A percentile compares a stretch with the other conserved stretches of the same genome.
Conservation (phyloP, 2,113 vertebrate genomes). For the Balaeniceps rex region DNA sequence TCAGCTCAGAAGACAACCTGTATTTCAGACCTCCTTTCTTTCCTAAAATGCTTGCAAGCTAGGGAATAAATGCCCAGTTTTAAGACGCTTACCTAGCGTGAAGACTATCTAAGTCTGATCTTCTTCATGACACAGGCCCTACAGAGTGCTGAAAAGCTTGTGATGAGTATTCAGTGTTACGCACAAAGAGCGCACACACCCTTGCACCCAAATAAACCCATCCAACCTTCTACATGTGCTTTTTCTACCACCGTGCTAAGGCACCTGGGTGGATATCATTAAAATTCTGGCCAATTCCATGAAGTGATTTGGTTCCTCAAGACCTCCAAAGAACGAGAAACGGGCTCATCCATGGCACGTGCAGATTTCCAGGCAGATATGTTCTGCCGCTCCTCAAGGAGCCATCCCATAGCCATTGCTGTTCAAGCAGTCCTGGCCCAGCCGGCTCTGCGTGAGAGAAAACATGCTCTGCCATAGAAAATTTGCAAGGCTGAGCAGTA, state of each 20-base stretch:
- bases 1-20: neutral
- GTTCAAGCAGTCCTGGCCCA: neutral
- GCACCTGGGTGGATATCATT: neutral
- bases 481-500: neutral
- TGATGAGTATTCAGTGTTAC: neutral
- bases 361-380: neutral
- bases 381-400: neutral
- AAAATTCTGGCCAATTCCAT: neutral
- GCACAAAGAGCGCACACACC: neutral
- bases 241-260: neutral
- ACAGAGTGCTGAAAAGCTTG: neutral
- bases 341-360: accelerated
- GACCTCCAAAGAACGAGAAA: neutral
- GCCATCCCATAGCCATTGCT: neutral
- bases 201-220: neutral
- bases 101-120: neutral
- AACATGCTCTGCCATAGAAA: neutral
- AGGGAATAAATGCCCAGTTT: neutral
- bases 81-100: neutral
- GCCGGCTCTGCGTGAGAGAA: neutral
- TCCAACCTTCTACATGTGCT: neutral
- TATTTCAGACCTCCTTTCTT: neutral
- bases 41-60: neutral
- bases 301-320: neutral
- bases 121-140: neutral